phyloP scores from a whole-genome alignment of 2,113 vertebrate species.

The Orientallactaga bullata region DNA sequence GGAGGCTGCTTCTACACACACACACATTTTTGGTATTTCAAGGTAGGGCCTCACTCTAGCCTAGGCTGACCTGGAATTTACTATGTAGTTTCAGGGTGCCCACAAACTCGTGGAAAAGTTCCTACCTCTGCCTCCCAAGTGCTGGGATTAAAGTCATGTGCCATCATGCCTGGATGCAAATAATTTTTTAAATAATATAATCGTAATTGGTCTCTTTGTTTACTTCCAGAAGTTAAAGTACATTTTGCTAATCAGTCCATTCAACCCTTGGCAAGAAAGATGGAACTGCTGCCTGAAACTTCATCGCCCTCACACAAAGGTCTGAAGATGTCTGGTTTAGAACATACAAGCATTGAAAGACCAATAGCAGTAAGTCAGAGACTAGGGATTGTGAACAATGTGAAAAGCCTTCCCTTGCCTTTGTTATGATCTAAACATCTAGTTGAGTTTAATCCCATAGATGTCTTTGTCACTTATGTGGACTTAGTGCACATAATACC shows the following conservation, averaged over 20 bases:
- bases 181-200: too few relatives aligned
- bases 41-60: too few relatives aligned
- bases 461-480: background rate
- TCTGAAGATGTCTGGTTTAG: conserved; percentile 88
- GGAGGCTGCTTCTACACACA: too few relatives aligned
- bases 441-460: background rate
- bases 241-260: conserved; percentile 82
- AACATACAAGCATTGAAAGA: conserved; percentile 87
- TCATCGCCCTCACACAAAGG: conserved; percentile 80
- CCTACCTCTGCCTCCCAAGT: too few relatives aligned
- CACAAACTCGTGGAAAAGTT: too few relatives aligned
- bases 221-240: conserved; percentile 83
- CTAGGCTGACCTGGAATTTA: too few relatives aligned
- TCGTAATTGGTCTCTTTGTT: conserved; percentile 65
- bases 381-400: background rate
- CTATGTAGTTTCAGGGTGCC: too few relatives aligned
- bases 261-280: conserved; percentile 80
- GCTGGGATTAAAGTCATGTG: too few relatives aligned
- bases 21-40: too few relatives aligned
- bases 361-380: conserved; percentile 80
- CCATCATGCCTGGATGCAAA: too few relatives aligned
- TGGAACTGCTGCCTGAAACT: conserved; percentile 76
- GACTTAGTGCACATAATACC: conserved; percentile 1
- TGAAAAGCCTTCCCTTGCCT: background rate
- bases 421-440: conserved; percentile 10